Percentiles rank a stretch among this genome's conserved stretches.
These are phyloP conservation scores for Nasonia longicornis DNA, from an alignment of 1,140 invertebrate species.

Conservation along the genomic window DNA sequence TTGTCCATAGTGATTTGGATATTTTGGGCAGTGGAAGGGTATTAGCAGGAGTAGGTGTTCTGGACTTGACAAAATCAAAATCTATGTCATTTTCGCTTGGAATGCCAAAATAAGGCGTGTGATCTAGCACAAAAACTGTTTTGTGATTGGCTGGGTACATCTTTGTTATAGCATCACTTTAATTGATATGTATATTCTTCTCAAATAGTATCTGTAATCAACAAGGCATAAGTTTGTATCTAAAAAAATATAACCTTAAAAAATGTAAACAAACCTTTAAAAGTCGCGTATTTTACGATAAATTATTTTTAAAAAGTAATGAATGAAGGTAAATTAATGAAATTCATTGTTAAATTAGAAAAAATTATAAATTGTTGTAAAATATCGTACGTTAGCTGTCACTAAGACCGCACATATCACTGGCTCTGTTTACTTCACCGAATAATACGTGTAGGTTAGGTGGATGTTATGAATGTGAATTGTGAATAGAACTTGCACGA, in stretches of 20 bases:
- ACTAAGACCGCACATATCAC: background rate
- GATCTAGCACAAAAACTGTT: constrained; percentile 94
- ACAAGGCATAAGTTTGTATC: background rate
- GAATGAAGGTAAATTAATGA: background rate
- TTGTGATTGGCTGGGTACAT: constrained; percentile 86
- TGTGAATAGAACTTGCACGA: too few relatives aligned
- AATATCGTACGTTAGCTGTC: background rate
- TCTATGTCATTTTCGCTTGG: constrained; percentile 89
- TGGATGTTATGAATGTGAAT: background rate
- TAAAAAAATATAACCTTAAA: background rate
- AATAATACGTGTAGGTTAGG: background rate
- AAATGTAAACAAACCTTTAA: background rate
- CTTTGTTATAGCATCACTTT: constrained; percentile 44
- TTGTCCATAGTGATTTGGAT: constrained; percentile 94
- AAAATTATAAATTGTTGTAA: background rate
- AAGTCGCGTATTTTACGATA: background rate
- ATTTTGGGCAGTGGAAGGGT: constrained; percentile 83
- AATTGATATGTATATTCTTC: background rate
- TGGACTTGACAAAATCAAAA: constrained; percentile 86
- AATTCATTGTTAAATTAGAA: background rate
- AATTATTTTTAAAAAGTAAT: background rate
- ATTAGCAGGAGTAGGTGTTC: constrained; percentile 70
- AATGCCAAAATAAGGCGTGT: constrained; percentile 88
- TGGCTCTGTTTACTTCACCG: background rate
- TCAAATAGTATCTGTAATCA: background rate